Conservation (phyloP, 2,113 vertebrate species). For the Sinocyclocheilus anshuiensis region DNA sequence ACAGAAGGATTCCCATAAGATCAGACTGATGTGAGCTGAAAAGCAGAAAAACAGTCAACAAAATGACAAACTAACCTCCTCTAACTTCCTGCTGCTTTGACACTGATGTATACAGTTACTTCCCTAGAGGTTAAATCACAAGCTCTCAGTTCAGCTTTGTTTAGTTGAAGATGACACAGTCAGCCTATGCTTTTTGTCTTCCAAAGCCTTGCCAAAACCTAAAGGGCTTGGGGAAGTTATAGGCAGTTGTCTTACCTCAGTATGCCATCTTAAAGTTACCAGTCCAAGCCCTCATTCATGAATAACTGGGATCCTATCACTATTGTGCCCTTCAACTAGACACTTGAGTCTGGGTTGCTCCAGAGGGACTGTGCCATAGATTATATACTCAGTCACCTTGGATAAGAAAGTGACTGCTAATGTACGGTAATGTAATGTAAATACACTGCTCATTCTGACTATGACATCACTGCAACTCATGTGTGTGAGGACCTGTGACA, state of each 20-base stretch:
- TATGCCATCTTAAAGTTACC: background rate
- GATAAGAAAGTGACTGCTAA: conserved; percentile 2
- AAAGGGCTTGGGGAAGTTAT: background rate
- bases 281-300: background rate
- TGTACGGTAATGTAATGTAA: background rate
- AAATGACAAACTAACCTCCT: background rate
- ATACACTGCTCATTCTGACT: background rate
- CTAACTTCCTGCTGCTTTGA: background rate
- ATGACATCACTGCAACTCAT: background rate
- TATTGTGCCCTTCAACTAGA: background rate
- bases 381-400: background rate
- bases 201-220: background rate
- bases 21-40: background rate
- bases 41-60: background rate
- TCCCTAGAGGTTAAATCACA: conserved; percentile 1
- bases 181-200: background rate
- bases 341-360: background rate
- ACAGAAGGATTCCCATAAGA: background rate
- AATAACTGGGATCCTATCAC: background rate
- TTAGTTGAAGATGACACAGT: background rate
- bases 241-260: background rate
- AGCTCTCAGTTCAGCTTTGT: conserved; percentile 7
- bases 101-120: background rate
- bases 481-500: background rate
- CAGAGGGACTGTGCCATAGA: background rate